Percentiles rank a stretch among this genome's conserved stretches.
Conservation (phyloP, 2,797 vertebrate genomes). For the Microchirus variegatus region DNA sequence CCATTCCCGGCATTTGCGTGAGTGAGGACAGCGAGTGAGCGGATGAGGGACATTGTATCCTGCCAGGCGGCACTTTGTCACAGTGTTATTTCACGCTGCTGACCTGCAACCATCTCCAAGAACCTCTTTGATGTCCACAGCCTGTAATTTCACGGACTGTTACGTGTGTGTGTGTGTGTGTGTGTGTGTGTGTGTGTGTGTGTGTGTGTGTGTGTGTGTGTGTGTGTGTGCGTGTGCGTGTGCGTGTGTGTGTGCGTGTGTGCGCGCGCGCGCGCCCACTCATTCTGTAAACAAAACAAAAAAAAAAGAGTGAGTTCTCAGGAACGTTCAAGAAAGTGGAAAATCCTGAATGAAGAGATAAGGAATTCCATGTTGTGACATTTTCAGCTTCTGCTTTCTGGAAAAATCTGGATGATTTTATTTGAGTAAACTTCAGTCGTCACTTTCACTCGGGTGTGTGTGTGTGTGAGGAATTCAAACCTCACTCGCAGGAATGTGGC, state of each 20-base stretch:
- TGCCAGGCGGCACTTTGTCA: conserved; percentile 72
- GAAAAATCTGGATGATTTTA: not conserved
- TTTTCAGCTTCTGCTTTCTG: not conserved
- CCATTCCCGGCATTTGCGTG: conserved; percentile 8
- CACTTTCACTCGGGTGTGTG: conserved; percentile 8
- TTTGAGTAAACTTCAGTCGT: not conserved
- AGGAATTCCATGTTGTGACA: conserved; percentile 9
- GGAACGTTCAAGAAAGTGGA: conserved; percentile 15
- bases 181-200: conserved; percentile 6
- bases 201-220: too few species aligned
- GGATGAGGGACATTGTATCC: conserved; percentile 64
- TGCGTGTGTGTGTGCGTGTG: too few species aligned
- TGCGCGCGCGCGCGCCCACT: conserved; percentile 13
- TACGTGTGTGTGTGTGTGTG: conserved; percentile 52
- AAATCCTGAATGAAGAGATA: conserved; percentile 26
- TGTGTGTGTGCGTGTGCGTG: too few species aligned
- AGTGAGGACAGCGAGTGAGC: conserved; percentile 60
- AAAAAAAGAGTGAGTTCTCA: not conserved
- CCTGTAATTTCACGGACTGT: conserved; percentile 49
- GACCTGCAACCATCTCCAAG: conserved; percentile 64
- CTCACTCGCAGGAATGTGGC: conserved; percentile 69
- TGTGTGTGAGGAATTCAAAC: conserved; percentile 48
- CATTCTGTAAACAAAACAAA: not conserved
- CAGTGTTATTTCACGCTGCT: conserved; percentile 78
- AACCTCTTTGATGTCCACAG: conserved; percentile 66